Base-by-base conservation (phyloP, 1,140 invertebrate species). In the Thrips palmi region DNA sequence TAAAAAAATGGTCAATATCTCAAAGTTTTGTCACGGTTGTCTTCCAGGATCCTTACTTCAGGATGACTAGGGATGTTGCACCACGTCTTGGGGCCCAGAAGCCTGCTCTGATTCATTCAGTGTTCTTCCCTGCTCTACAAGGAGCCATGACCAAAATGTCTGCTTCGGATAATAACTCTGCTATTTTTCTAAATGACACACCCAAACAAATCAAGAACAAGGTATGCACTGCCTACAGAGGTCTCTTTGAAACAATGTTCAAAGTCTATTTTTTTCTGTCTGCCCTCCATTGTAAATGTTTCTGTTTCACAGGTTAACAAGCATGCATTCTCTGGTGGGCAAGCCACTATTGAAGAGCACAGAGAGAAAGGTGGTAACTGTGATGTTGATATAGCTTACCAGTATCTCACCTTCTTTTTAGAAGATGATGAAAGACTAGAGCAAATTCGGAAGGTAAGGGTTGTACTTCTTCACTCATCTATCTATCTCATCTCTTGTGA, bases 61-160 rank as follows among this genome's bases (percentile, higher is more conserved):
- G 94, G 39, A 96, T 99, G 92, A 92, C 89, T 0, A 68, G 94
- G 41, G 94, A 99, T 62, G 88, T 97, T 14, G 86, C 92, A 0
- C 91, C 92, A 1, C 72, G 74, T 39, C 60, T 98, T 10, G 82
- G 79, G 15, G 76, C 70, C 52, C 72, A 71, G 0, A 98, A 98
- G 56, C 96, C 94, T n/a, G 80, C 92, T 1, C 57, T 98, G 1
- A 54, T 99, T 0, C 93, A 97, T 59, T 91, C 89, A 1, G 70
- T 68, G 21, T 99, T 98, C 60, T 87, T 98, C 48, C 94, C 94
- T 0, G 87, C 94, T 1, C 55, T 99, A 15, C 88, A 96, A 63
- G 94, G 94, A 1, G 83, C 89, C 0, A 80, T 91, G 51, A 91
- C 86, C 15, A 99, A 99, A 66, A 98, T 98, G 94, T 94, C 88